Evolutionary conservation across 2,113 vertebrate species (phyloP), one percentile per base, ranked within the genome.

Genomic region (Sebastes fasciatus): DNA sequence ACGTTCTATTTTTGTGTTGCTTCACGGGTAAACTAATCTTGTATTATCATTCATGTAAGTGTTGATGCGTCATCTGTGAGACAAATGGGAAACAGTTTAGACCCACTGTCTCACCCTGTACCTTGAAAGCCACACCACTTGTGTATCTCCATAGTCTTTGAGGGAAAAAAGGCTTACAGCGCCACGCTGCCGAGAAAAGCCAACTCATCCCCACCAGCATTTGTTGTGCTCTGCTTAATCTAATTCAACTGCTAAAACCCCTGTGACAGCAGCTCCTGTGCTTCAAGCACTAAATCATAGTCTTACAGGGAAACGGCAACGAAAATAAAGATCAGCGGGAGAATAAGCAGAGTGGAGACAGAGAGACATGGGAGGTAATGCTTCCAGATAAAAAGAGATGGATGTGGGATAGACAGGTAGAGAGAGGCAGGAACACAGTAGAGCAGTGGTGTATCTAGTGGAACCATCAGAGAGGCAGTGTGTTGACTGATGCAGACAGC

Each of bases 161-260:
- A 85, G 65, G 74, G 79, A 80, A 58, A 87, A 89, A 87, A 79
- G 86, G 86, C 85, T 93, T 92, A 89, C 79, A 81, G 77, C 70
- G 88, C 83, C 86, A 89, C 78, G 77, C 85, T 86, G 74, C 84
- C 23, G 79, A 87, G 87, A 90, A 90, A 91, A 92, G 81, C 87
- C 77, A 92, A 88, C 86, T 91, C 90, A 92, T 91, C 86, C 88
- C 89, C 79, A 90, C 83, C 81, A 90, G 89, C 85, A 69, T 92
- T 94, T 94, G 91, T 91, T 91, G 89, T 91, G 89, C 89, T 89
- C 84, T 52, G 73, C 87, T 82, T 92, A 92, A 91, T 92, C 90
- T 89, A 89, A 92, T 93, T 93, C 91, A 90, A 79, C 87, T 75
- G 86, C 87, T 84, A 90, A 90, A 88, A 86, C 69, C 89, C 71